Base-by-base conservation (phyloP, 2,888 invertebrate species). In the Tenthredo notha region DNA sequence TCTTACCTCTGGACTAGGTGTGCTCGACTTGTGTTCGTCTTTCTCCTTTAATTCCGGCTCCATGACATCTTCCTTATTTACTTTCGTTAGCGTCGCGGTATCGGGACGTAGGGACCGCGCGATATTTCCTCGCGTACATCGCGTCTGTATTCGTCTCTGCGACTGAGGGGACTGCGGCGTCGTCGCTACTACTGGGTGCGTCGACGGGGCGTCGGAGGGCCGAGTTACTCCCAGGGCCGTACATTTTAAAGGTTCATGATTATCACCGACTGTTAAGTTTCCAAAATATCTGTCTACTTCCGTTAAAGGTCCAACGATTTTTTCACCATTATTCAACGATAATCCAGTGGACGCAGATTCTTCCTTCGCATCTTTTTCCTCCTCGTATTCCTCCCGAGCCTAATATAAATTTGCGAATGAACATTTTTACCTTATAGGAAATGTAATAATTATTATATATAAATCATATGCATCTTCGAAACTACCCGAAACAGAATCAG, bases 31-130 rank as follows among this genome's bases (percentile, higher is more conserved):
- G 74, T 90, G 91, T 85, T 92, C 91, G 86, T 92, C 91, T 88
- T 92, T 92, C 86, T 91, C 91, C 86, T 92, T 92, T 85, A 89
- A 87, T 83, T 91, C 91, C 82, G 89, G 88, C 88, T 92, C 92
- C 93, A 92, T 93, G 85, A 89, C 92, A 91, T 92, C 90, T 88
- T 92, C 90, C 86, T 92, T 92, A 85, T 87, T 88, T 70, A 78
- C 85, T 82, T 61, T 82, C 18, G 82, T 61, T 67, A 37, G 54
- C 15, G 65, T 82, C 25, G 58, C 25, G 33, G 54, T 25, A 58
- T 78, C 58, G 80, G 80, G 37, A 21, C 80, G 58, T 80, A 50
- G n/a, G 61, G 21, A 61, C 3, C 80, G 80, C 80, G 61, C 61
- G 58, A 80, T 25, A 40, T 80, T 61, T 80, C 80, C 80, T 21